Conservation (phyloP, 2,113 vertebrate genomes). For the Canis aureus region DNA sequence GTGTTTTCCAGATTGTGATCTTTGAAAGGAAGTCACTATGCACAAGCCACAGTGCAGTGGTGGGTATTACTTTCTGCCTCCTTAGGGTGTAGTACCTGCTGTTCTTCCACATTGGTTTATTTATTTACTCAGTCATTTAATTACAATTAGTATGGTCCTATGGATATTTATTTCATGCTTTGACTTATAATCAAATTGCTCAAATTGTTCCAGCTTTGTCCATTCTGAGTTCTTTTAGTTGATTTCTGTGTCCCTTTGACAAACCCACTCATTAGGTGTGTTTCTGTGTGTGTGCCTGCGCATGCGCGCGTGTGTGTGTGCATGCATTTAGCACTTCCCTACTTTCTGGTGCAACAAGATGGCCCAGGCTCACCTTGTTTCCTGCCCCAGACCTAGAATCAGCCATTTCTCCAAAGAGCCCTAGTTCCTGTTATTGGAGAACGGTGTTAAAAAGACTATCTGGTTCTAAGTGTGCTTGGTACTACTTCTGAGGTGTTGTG, state of each 20-base stretch:
- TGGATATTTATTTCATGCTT: background rate
- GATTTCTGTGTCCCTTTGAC: background rate
- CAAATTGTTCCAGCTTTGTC: background rate
- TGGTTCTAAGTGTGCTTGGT: background rate
- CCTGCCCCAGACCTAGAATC: background rate
- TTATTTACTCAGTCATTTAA: background rate
- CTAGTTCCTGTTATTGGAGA: background rate
- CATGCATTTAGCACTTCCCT: background rate
- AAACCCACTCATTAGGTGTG: background rate
- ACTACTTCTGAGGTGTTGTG: background rate
- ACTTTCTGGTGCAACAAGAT: background rate
- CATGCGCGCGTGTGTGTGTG: background rate
- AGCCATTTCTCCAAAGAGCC: background rate
- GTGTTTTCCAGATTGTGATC: background rate
- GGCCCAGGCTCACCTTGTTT: background rate
- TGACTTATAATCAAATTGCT: background rate
- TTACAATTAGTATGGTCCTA: background rate
- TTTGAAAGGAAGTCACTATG: background rate
- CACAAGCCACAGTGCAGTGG: background rate
- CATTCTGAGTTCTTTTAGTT: background rate
- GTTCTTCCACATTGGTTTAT: background rate
- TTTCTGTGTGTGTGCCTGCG: background rate
- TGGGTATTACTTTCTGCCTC: background rate
- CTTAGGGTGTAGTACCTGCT: background rate
- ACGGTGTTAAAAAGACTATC: background rate